A percentile compares a stretch with the other conserved stretches of the same genome.
These are phyloP conservation scores for Ligdia adustata DNA, from an alignment of 2,888 invertebrate species.

Conservation along the genomic window DNA sequence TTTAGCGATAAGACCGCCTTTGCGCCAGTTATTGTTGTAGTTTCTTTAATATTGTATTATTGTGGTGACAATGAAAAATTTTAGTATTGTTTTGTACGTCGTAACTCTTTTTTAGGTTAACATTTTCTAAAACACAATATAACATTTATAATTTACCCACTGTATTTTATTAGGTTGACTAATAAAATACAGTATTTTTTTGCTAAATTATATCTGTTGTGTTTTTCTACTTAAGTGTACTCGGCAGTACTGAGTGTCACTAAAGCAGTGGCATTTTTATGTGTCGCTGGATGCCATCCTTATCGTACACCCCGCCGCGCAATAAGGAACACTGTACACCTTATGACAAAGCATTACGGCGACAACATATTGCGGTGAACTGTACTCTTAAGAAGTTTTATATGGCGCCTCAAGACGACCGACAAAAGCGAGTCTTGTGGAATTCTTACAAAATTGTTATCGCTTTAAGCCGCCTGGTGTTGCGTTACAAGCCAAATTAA, in stretches of 20 bases:
- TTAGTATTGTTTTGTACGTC: too few relatives aligned
- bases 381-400: conserved; percentile 3
- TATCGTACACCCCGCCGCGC: conserved; percentile 24
- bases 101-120: too few relatives aligned
- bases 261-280: conserved; percentile 34
- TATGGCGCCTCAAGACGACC: conserved; percentile 21
- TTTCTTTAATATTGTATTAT: too few relatives aligned
- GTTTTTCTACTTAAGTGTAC: too few relatives aligned
- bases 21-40: too few relatives aligned
- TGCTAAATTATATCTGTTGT: too few relatives aligned
- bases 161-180: too few relatives aligned
- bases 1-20: too few relatives aligned
- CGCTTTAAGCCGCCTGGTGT: conserved; percentile 14
- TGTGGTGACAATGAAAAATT: too few relatives aligned
- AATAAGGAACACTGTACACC: conserved; percentile 8
- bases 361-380: conserved; percentile 1
- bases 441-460: conserved; percentile 26
- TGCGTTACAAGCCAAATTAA: conserved; percentile 13
- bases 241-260: conserved; percentile 24
- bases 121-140: too few relatives aligned
- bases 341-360: conserved; percentile 15
- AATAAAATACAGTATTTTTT: too few relatives aligned
- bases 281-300: conserved; percentile 27
- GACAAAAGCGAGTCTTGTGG: conserved; percentile 12
- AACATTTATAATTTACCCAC: too few relatives aligned